Evolutionary conservation across 2,797 vertebrate species (phyloP), one percentile per base, ranked within the genome.

Genomic region (Poecilia velifera): DNA sequence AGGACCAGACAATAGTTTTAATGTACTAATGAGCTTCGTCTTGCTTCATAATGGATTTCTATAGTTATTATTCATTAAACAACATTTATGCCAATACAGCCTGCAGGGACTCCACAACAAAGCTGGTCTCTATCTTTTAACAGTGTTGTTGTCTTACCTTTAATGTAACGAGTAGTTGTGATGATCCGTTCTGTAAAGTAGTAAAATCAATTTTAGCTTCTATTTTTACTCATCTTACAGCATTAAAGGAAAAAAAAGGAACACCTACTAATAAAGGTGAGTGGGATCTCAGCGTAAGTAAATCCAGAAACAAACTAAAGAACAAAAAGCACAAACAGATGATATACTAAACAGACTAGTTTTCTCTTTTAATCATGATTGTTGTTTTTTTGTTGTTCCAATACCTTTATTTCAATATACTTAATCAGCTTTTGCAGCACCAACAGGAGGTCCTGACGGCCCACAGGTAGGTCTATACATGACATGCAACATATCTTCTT

Each of bases 361-460:
- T 3, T 66, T 53, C 53, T 12, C 80, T 73, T 2, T 4, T 22
- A 2, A 8, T 7, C 1, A 79, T 20, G 47, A 64, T 66, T 41
- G 45, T 0, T 20, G 39, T 0, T 18, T 36, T 39, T 55, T 76
- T 39, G 81, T 7, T 36, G 6, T 66, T 72, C 20, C n/a, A 16
- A 2, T 88, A 99, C 98, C 98, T 98, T 97, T 84, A 99, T 97
- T 85, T 97, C 94, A 82, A 98, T 97, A 91, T 98, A 97, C 84
- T 95, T 98, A 77, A 99, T 98, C 80, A 99, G 84, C 88, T 97
- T 99, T 91, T 93, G 96, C 84, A 99, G 95, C 82, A 99, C 85
- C 77, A 95, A 85, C 84, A 97, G 90, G 57, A 99, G 93, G 73
- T 97, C 97, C 90, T 98, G 92, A 72, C 95, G 95, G 93, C 98